Percentiles rank a stretch among this genome's conserved stretches.
Evolutionary conservation across 2,113 vertebrate genomes (phyloP).

Genomic region (Anolis carolinensis): DNA sequence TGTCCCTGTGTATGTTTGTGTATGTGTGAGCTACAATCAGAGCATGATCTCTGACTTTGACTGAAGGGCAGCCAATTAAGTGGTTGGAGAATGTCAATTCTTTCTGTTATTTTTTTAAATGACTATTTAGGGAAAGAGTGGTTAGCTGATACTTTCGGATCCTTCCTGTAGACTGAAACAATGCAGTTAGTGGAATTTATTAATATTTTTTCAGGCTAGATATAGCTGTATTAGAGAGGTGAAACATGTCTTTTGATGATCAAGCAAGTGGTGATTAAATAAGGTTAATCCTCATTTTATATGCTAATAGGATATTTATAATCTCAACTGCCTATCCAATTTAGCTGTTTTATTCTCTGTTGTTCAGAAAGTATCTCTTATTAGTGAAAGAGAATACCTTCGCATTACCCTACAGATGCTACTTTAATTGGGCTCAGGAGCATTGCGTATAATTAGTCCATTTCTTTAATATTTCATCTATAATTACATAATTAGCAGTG

Average conservation of each 20-base stretch:
- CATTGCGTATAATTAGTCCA: conserved; percentile 79
- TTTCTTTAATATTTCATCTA: conserved; percentile 82
- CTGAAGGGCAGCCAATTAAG: neutral
- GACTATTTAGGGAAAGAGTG: neutral
- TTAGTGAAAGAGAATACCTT: conserved; percentile 75
- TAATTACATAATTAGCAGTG: conserved; percentile 78
- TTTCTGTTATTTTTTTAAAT: conserved; percentile 36
- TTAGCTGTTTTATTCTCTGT: conserved; percentile 82
- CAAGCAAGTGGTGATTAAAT: conserved; percentile 78
- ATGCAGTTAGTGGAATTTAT: conserved; percentile 70
- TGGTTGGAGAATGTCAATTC: neutral
- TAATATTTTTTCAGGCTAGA: conserved; percentile 60
- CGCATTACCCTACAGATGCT: conserved; percentile 74
- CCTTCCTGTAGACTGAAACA: conserved; percentile 58
- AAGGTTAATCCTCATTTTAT: conserved; percentile 82
- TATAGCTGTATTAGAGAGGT: conserved; percentile 70
- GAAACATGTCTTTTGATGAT: conserved; percentile 77
- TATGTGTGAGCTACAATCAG: neutral
- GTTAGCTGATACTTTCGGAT: conserved; percentile 51
- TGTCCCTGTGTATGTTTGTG: neutral
- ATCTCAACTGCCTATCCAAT: conserved; percentile 81
- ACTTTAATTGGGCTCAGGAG: conserved; percentile 82
- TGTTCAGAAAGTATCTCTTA: conserved; percentile 81
- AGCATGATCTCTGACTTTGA: neutral
- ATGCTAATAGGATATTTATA: conserved; percentile 84